A percentile compares a stretch with the other conserved stretches of the same genome.
Conservation (phyloP, 2,113 vertebrate genomes). For the Anolis carolinensis region DNA sequence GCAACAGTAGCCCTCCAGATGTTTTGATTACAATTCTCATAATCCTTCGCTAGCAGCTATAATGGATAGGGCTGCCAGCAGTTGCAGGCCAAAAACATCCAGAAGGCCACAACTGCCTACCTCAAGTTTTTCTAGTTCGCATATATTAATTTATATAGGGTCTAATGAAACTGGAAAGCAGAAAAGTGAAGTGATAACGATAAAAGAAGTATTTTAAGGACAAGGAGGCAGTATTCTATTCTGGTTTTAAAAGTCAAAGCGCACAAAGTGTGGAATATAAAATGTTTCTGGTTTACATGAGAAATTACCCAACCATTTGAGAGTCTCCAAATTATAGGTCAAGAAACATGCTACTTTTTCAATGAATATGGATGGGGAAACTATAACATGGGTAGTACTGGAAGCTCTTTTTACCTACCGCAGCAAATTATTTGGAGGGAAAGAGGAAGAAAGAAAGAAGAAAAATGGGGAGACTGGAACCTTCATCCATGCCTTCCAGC, state of each 20-base stretch:
- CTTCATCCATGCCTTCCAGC: neutral
- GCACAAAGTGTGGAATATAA: neutral
- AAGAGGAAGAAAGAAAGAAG: too few relatives aligned
- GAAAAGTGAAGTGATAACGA: neutral
- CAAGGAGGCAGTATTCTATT: neutral
- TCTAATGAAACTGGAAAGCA: neutral
- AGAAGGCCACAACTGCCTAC: too few relatives aligned
- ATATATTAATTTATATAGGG: too few relatives aligned
- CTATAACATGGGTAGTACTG: too few relatives aligned
- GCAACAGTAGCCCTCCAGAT: too few relatives aligned
- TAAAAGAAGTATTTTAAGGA: neutral
- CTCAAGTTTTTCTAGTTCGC: neutral
- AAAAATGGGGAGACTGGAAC: neutral
- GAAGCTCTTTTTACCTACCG: neutral
- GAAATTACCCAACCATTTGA: neutral
- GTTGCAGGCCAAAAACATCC: too few relatives aligned
- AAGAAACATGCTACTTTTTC: neutral
- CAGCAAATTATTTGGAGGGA: neutral
- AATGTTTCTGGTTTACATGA: neutral
- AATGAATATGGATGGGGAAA: too few relatives aligned
- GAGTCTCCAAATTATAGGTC: neutral
- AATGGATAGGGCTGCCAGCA: too few relatives aligned
- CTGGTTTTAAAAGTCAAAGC: neutral
- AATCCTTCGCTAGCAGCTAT: too few relatives aligned
- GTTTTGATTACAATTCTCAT: neutral